Evolutionary conservation across 2,113 vertebrate species (phyloP), one percentile per base, ranked within the genome.

Genomic region (Eidolon helvum): DNA sequence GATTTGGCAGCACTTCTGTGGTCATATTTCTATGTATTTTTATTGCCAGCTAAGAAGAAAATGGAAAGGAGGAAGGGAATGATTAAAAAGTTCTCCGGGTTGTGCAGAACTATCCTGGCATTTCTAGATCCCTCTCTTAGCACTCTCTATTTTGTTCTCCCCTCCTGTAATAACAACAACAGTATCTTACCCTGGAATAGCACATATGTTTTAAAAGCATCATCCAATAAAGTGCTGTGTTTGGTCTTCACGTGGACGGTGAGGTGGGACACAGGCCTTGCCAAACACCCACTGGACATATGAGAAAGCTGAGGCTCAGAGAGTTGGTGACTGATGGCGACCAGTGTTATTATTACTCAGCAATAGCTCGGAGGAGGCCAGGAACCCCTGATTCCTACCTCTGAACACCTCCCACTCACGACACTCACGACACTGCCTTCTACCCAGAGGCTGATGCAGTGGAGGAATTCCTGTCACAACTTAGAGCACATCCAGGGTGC

Each of bases 11-110:
- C 55, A 35, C 15, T 93, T 87, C 95, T 74, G 40, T 65, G 84
- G 89, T 91, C 96, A 94, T 95, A 97, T 95, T 96, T 95, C 21
- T 92, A 35, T 92, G 71, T 91, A 75, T 80, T 96, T 97, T 96
- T 71, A 95, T 96, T 97, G 95, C 65, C 33, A 77, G 24, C 74
- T 82, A 75, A 80, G 95, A 90, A 96, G 95, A 88, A 96, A 95
- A 94, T 96, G 85, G 93, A 96, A 96, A 97, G 91, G 40, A 72
- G 65, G n/a, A 79, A 10, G 74, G 26, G 68, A 55, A 65, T 66
- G 35, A 83, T 95, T 84, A 33, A 83, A 75, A 96, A 82, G 40
- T 93, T 82, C 57, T 80, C 50, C 38, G 43, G 74, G 28, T 38
- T 84, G 83, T 85, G 35, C 18, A 65, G 55, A 87, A 79, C 9